Evolutionary conservation across 2,113 vertebrate genomes (phyloP), one percentile per base, ranked within the genome.

Genomic region (Sisor rabdophorus): DNA sequence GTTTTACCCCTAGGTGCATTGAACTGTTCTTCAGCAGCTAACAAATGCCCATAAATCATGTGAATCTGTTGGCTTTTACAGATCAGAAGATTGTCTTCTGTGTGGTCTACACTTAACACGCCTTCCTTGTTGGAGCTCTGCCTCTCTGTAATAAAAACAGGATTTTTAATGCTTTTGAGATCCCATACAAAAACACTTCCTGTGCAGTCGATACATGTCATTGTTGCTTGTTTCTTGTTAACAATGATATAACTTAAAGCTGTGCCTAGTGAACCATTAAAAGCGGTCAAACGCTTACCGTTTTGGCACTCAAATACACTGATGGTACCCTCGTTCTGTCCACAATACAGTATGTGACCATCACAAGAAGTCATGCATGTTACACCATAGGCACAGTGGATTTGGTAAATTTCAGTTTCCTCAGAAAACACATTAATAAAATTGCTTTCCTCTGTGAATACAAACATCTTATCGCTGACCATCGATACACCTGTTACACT

Each of bases 101-200:
- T 83, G 67, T 84, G 73, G 78, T 93, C 92, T 48, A 82, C 81
- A 63, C 77, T 86, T 16, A 91, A 80, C 13, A 93, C 71, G 9
- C 84, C 24, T 0, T 60, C 52, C 26, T 68, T 76, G 2, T 50
- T 73, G 60, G 19, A 61, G 56, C 47, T 73, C 13, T 54, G 71
- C 52, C 4, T 74, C 75, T 89, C 82, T 81, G 85, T 89, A 61
- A 87, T 22, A 28, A 91, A 83, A 53, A 61, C 81, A 11, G 85
- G 79, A 44, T 88, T 65, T n/a, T 71, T 68, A 79, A 85, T 71
- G 26, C 60, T 70, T 8, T 78, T 76, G 11, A 89, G 54, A n/a
- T 88, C 82, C 92, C 92, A 94, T 2, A 93, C 19, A 22, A 80
- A 83, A 9, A 91, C 30, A 58, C 84, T 88, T 17, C 92, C 92